Percentiles rank a stretch among this genome's conserved stretches.
phyloP scores from a whole-genome alignment of 1,140 invertebrate genomes.

The Heliconius nattereri region DNA sequence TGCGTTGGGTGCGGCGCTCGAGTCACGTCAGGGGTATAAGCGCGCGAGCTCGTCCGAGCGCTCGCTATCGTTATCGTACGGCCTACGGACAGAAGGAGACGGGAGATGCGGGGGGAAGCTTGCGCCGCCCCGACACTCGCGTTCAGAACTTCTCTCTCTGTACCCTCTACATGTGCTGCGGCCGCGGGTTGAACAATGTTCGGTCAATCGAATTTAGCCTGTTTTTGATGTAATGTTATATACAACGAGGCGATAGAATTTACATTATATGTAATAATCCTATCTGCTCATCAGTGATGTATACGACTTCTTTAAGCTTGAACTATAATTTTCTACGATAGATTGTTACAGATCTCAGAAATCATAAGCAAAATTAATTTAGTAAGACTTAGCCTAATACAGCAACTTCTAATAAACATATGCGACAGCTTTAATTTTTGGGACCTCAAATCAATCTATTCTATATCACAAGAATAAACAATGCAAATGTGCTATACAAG shows the following conservation, averaged over 20 bases:
- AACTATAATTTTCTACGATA: not conserved
- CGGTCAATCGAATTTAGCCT: not conserved
- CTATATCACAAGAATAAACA: not conserved
- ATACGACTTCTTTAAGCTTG: not conserved
- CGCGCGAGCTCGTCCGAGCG: constrained; percentile 78
- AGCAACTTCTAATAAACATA: not conserved
- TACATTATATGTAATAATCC: not conserved
- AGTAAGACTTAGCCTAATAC: not conserved
- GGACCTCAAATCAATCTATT: not conserved
- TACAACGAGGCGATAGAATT: not conserved
- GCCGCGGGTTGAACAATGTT: constrained; percentile 35
- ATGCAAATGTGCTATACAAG: not conserved
- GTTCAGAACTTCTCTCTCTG: constrained; percentile 53
- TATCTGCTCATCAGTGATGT: not conserved
- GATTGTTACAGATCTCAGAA: not conserved
- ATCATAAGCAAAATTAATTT: not conserved
- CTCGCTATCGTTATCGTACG: constrained; percentile 79
- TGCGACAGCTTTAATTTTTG: not conserved
- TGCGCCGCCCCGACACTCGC: constrained; percentile 58
- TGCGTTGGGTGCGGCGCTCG: constrained; percentile 59
- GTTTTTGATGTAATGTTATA: not conserved
- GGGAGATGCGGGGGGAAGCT: constrained; percentile 77
- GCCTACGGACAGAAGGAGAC: constrained; percentile 80
- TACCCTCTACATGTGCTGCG: not conserved
- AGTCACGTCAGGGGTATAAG: constrained; percentile 75